Evolutionary conservation across 2,113 vertebrate species (phyloP).

Genomic region (Cottus gobio): DNA sequence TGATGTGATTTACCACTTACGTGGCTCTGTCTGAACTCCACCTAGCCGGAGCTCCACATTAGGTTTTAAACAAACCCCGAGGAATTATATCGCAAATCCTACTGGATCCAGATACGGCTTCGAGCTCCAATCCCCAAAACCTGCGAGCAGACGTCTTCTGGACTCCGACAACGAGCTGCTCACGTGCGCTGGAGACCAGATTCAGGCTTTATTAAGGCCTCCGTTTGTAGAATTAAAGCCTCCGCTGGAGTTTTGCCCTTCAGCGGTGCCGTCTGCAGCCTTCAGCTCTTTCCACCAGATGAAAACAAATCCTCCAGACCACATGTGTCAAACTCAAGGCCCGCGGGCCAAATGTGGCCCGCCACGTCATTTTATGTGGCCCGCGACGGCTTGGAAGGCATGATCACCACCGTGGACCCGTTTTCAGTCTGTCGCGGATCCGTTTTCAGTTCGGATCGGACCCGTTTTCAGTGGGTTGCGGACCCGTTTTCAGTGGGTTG

Average conservation of each 20-base stretch:
- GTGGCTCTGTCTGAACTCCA: slow-evolving; percentile 16
- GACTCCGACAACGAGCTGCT: background rate
- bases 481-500: too few species aligned
- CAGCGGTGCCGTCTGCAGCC: slow-evolving; percentile 15
- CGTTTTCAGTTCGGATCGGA: too few species aligned
- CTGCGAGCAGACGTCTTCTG: background rate
- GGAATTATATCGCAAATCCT: slow-evolving; percentile 38
- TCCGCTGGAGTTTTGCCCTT: slow-evolving; percentile 6
- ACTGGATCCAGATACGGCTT: slow-evolving; percentile 23
- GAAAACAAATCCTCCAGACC: slow-evolving; percentile 55
- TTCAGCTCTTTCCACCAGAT: slow-evolving; percentile 32
- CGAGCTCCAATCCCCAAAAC: background rate
- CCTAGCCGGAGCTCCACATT: slow-evolving; percentile 39
- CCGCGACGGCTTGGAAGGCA: too few species aligned
- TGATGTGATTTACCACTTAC: slow-evolving; percentile 34
- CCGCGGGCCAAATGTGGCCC: too few species aligned
- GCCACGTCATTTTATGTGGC: too few species aligned
- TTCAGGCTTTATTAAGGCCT: background rate
- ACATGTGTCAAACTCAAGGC: too few species aligned
- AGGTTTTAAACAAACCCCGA: slow-evolving; percentile 46
- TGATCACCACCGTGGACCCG: too few species aligned
- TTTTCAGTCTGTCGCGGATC: too few species aligned
- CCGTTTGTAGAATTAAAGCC: background rate
- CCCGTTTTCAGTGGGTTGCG: too few species aligned
- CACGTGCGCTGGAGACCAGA: background rate